Evolutionary conservation across 1,140 invertebrate species (phyloP).

Genomic region (Rhyacophila brunnea): DNA sequence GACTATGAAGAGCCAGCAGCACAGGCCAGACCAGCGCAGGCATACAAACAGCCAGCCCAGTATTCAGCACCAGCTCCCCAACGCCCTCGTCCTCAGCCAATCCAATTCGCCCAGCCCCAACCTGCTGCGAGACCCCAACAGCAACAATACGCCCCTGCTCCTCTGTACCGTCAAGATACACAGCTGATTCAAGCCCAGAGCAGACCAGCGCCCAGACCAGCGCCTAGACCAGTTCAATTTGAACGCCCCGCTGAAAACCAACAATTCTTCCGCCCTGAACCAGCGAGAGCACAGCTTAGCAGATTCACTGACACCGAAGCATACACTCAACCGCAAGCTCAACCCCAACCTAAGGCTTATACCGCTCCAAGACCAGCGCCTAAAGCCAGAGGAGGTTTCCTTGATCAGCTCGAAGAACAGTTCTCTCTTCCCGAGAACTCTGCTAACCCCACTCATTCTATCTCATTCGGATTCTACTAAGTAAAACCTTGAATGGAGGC

Average conservation of each 20-base stretch:
- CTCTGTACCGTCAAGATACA: not conserved
- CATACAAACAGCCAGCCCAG: conserved; percentile 39
- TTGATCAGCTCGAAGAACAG: conserved; percentile 78
- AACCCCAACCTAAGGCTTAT: conserved; percentile 36
- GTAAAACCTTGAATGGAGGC: no score
- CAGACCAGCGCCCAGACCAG: conserved; percentile 33
- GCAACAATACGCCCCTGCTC: not conserved
- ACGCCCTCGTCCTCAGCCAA: conserved; percentile 19
- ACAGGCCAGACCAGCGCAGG: conserved; percentile 37
- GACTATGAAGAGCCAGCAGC: conserved; percentile 48
- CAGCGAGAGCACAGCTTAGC: conserved; percentile 16
- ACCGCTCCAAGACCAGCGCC: conserved; percentile 15
- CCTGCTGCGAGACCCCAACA: conserved; percentile 15
- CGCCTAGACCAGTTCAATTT: conserved; percentile 18
- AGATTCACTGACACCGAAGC: conserved; percentile 16
- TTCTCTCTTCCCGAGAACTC: conserved; percentile 70
- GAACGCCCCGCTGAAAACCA: conserved; percentile 10
- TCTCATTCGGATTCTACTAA: conserved; percentile 74
- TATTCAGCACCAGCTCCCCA: conserved; percentile 16
- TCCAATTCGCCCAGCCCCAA: conserved; percentile 39
- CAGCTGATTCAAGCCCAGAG: not conserved
- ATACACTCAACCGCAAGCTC: conserved; percentile 36
- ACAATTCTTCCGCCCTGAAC: conserved; percentile 32
- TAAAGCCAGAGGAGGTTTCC: conserved; percentile 54
- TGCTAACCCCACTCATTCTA: conserved; percentile 68